Base-by-base conservation (phyloP, 2,113 vertebrate species). In the Mirza zaza region DNA sequence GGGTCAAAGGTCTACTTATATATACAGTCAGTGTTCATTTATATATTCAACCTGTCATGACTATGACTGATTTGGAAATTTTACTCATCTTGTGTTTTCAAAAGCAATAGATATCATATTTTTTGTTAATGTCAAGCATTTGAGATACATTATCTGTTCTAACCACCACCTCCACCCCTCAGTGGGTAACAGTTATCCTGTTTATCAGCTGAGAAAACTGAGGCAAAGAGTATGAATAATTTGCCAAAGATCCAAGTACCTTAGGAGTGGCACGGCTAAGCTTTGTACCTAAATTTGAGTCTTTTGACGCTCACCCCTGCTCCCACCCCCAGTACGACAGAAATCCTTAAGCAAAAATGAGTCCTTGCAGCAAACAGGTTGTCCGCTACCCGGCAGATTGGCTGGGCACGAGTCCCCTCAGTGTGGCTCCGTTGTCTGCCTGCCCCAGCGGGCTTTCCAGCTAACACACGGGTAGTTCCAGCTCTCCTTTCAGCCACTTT, bases 261-360 rank as follows among this genome's bases (percentile, higher is more conserved):
- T 42, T 5, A 10, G 20, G 27, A 77, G 12, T 4, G 8, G 27
- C 23, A 88, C 48, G 70, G 39, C 2, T 1, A 39, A 48, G 23
- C 18, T 63, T 29, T 23, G 52, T 71, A 55, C 73, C 42, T 29
- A 8, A 45, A 29, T 36, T n/a, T 63, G n/a, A 52, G 36, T 92
- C 8, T 45, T 59, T 12, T 8, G 21, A 17, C 45, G 52, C 21
- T 45, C 29, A 32, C 2, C 3, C 23, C 4, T 93, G 29, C 50
- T 27, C 29, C 48, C 27, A 50, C 11, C 45, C 45, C 45, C 18
- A 13, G 0, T 8, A 32, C 0, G 0, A 42, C 15, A 4, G 27
- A 48, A 27, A 34, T 76, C 75, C 27, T 94, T 7, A 50, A 67
- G 32, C 61, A 67, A 27, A 81, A 34, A 6, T 8, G 34, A 55